phyloP scores from a whole-genome alignment of 2,113 vertebrate genomes.

The Tapirus terrestris region DNA sequence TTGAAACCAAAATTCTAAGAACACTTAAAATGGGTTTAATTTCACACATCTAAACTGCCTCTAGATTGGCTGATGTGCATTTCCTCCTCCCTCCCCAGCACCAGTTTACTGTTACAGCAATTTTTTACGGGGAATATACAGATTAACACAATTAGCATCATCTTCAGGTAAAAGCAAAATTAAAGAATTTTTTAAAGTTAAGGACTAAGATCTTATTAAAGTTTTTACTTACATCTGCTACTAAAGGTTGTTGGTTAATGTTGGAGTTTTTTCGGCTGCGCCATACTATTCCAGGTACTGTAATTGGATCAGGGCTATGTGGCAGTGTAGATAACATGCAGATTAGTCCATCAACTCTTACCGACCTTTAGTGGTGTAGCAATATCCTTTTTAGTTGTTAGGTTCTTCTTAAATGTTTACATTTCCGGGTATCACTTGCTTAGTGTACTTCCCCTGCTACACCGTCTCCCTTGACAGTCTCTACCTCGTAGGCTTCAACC shows the following conservation, averaged over 20 bases:
- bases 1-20: conserved; percentile 87
- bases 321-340: neutral
- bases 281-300: neutral
- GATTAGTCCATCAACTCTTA: neutral
- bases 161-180: neutral
- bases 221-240: neutral
- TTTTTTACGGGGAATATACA: neutral
- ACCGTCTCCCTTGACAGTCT: neutral
- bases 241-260: neutral
- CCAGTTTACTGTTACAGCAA: conserved; percentile 53
- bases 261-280: neutral
- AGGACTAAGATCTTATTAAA: neutral
- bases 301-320: neutral
- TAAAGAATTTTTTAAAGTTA: neutral
- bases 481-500: neutral
- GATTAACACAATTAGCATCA: neutral
- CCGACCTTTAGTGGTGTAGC: neutral
- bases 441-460: neutral
- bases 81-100: conserved; percentile 31
- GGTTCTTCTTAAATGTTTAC: neutral
- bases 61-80: conserved; percentile 76
- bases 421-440: neutral
- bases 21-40: conserved; percentile 89
- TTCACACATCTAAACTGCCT: conserved; percentile 91
- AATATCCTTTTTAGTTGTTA: neutral